Evolutionary conservation across 2,888 invertebrate genomes (phyloP).

Genomic region (Ischnus inquisitorius): DNA sequence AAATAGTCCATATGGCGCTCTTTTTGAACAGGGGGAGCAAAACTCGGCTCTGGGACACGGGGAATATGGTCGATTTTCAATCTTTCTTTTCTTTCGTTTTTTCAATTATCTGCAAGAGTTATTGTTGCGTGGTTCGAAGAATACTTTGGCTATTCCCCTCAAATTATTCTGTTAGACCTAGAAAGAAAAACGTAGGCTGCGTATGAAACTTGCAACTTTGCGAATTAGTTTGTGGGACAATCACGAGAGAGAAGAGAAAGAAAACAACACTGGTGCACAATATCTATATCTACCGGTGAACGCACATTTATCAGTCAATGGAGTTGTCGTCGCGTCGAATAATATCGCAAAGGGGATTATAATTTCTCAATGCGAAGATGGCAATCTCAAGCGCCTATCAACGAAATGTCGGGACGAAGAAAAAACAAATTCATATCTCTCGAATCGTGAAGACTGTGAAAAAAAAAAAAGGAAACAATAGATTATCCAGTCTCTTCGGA

Average conservation of each 20-base stretch:
- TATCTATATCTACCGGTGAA: conserved; percentile 37
- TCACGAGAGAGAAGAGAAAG: conserved; percentile 63
- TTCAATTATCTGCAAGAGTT: conserved; percentile 31
- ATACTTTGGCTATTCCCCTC: conserved; percentile 72
- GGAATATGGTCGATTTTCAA: conserved; percentile 43
- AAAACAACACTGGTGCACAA: conserved; percentile 53
- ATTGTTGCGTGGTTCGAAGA: conserved; percentile 59
- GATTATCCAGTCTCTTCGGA: conserved; percentile 5
- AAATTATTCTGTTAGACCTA: conserved; percentile 82
- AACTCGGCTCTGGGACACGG: conserved; percentile 13
- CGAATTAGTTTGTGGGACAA: conserved; percentile 30
- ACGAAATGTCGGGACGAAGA: background rate
- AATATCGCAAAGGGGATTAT: conserved; percentile 29
- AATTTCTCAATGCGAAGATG: conserved; percentile 27
- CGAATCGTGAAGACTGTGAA: background rate
- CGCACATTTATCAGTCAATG: conserved; percentile 50
- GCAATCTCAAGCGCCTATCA: conserved; percentile 6
- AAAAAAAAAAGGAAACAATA: conserved; percentile 10
- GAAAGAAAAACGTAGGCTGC: conserved; percentile 74
- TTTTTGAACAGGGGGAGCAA: conserved; percentile 33
- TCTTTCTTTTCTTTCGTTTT: background rate
- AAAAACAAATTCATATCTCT: background rate
- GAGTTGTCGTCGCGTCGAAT: conserved; percentile 19
- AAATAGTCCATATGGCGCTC: conserved; percentile 59
- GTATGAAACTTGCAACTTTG: conserved; percentile 34